Base-by-base conservation (phyloP, 2,797 vertebrate species). In the Gallinago solitaria region DNA sequence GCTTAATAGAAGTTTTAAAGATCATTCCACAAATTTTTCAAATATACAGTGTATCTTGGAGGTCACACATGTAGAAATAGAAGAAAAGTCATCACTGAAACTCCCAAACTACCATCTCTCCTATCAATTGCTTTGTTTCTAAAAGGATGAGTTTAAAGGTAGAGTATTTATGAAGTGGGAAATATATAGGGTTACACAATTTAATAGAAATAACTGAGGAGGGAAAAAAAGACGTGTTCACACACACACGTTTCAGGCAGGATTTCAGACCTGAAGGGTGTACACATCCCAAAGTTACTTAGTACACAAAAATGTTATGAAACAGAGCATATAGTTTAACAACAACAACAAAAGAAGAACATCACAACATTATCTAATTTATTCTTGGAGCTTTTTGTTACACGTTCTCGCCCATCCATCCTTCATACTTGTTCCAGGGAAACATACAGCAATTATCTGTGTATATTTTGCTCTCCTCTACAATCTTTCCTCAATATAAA, bases 1-100 rank as follows among this genome's bases (percentile, higher is more conserved):
- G 24, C 41, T 83, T 11, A 75, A 41, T 35, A 51, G 16, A 57
- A 4, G 9, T 35, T 67, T 87, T 18, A 16, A 16, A 30, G 25
- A 43, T 68, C 56, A 47, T 56, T 67, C 60, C 33, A 60, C 4
- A 8, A 35, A 5, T 25, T 47, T 45, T 57, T 12, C 39, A 77
- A 21, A 30, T 41, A 41, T 68, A 32, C 7, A 33, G 25, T 43
- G 16, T n/a, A 83, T 48, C 24, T 32, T 6, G 5, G 80, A 61
- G 12, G 17, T 9, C 6, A 81, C 0, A 0, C 9, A n/a, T 23
- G 15, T 33, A 20, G 20, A 89, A 87, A 86, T 11, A 47, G 20
- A 35, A 61, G 8, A 54, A 85, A 94, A 70, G 32, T 9, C 54
- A 83, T 18, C 28, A 56, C 12, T 0, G 3, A 84, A 82, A 65